A percentile compares a stretch with the other conserved stretches of the same genome.
phyloP scores from a whole-genome alignment of 2,797 vertebrate genomes.

The Acipenser ruthenus region DNA sequence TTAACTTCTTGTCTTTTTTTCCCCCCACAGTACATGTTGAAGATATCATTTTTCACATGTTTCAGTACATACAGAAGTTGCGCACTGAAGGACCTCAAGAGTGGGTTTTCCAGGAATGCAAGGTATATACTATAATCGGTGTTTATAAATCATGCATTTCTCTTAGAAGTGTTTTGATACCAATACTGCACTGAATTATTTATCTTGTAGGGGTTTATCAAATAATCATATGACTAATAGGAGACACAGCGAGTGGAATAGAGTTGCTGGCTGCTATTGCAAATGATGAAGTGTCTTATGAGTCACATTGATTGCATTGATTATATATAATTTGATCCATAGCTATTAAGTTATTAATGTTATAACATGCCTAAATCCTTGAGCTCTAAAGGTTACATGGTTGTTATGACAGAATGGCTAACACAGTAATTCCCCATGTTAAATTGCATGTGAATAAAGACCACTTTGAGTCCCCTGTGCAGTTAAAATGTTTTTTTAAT shows the following conservation, averaged over 20 bases:
- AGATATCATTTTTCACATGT: constrained; percentile 99
- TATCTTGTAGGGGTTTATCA: too few species aligned
- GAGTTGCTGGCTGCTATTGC: too few species aligned
- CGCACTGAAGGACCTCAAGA: constrained; percentile 89
- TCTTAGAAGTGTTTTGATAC: neutral
- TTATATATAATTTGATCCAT: neutral
- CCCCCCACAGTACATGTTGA: constrained; percentile 81
- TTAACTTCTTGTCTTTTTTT: constrained; percentile 18
- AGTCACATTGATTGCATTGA: constrained; percentile 12
- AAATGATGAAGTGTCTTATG: neutral
- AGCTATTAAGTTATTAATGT: neutral
- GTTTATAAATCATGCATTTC: neutral
- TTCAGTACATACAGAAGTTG: constrained; percentile 95
- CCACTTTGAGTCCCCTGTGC: too few species aligned
- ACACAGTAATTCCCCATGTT: too few species aligned
- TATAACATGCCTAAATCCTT: too few species aligned
- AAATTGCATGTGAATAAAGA: too few species aligned
- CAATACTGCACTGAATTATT: too few species aligned
- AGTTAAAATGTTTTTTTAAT: neutral
- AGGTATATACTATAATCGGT: constrained; percentile 53
- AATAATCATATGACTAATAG: too few species aligned
- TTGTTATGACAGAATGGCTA: too few species aligned
- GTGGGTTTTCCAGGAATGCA: constrained; percentile 97
- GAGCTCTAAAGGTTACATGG: too few species aligned
- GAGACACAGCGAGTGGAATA: too few species aligned